Conservation (phyloP, 2,888 invertebrate species). For the Tortricodes alternella region DNA sequence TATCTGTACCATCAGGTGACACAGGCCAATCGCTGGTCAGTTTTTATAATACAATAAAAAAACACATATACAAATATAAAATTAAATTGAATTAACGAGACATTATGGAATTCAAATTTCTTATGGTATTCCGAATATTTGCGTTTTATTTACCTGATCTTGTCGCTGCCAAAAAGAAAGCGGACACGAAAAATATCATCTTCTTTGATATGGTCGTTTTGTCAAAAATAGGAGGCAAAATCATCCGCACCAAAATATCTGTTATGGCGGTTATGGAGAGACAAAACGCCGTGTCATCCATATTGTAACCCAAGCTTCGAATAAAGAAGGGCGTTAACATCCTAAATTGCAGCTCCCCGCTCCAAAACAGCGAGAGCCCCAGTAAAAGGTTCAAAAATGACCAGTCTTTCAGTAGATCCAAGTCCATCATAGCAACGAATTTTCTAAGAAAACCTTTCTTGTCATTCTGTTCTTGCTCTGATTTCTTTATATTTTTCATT, state of each 20-base stretch:
- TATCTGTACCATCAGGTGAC: no score
- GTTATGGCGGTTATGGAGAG: slow-evolving; percentile 89
- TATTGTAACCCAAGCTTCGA: slow-evolving; percentile 83
- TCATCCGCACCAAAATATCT: slow-evolving; percentile 87
- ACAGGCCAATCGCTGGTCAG: no score
- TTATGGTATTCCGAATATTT: no score
- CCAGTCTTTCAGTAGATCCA: slow-evolving; percentile 87
- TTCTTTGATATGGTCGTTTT: slow-evolving; percentile 86
- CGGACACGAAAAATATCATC: slow-evolving; percentile 87
- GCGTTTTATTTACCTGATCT: slow-evolving; percentile 90
- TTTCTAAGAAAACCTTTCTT: slow-evolving; percentile 75
- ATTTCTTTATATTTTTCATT: slow-evolving; percentile 74
- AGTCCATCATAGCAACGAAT: slow-evolving; percentile 86
- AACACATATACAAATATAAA: not conserved
- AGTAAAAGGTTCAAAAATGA: slow-evolving; percentile 88
- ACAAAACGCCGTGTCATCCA: slow-evolving; percentile 87
- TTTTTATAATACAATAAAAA: not conserved
- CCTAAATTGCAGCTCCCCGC: slow-evolving; percentile 89
- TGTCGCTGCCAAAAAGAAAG: slow-evolving; percentile 87
- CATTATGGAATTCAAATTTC: no score
- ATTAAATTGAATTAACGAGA: no score
- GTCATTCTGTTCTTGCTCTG: slow-evolving; percentile 54
- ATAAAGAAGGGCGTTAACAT: slow-evolving; percentile 88
- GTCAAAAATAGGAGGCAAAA: slow-evolving; percentile 89
- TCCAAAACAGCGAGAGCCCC: slow-evolving; percentile 88